Percentiles rank a stretch among this genome's conserved stretches.
Evolutionary conservation across 2,113 vertebrate genomes (phyloP).

Genomic region (Sander lucioperca): DNA sequence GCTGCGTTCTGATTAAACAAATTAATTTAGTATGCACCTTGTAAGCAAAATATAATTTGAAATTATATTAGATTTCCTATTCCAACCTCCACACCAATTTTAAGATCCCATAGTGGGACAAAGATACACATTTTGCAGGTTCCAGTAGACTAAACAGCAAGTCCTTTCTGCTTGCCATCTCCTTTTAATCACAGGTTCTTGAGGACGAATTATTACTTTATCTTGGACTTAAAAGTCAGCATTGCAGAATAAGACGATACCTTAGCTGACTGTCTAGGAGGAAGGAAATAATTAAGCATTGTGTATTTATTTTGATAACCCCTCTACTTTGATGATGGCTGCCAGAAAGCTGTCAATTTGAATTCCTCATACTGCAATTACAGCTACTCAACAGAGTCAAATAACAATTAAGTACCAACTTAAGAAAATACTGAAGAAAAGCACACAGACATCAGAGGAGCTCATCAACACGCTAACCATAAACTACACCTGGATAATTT

Average conservation of each 20-base stretch:
- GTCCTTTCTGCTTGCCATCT: background rate
- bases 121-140: too few relatives aligned
- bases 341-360: background rate
- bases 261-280: background rate
- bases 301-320: background rate
- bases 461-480: background rate
- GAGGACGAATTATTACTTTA: background rate
- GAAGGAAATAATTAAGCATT: constrained; percentile 8
- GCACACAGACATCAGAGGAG: background rate
- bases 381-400: background rate
- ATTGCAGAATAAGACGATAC: background rate
- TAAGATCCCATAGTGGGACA: too few relatives aligned
- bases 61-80: background rate
- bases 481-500: background rate
- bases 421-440: background rate
- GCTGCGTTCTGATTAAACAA: background rate
- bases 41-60: background rate
- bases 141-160: too few relatives aligned
- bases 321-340: background rate
- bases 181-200: background rate
- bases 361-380: constrained; percentile 6
- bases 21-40: background rate
- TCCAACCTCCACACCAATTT: too few relatives aligned
- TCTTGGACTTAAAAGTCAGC: background rate
- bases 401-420: constrained; percentile 5